Base-by-base conservation (phyloP, 2,888 invertebrate species). In the Hypomecis punctinalis region DNA sequence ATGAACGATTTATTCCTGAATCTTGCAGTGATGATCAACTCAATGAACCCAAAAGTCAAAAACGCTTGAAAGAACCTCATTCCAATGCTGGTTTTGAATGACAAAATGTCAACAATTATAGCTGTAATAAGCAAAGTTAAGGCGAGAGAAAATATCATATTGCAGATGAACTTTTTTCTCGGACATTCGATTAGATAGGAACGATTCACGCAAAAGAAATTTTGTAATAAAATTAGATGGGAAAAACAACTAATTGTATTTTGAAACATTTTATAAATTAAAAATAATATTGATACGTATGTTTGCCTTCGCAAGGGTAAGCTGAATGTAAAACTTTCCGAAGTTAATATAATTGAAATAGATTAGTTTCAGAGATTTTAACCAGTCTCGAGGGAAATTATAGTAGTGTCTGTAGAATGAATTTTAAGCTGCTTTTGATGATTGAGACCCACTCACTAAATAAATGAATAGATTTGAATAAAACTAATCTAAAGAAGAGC, bases 151-250 rank as follows among this genome's bases (percentile, higher is more conserved):
- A 75, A 78, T 2, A 85, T 74, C 0, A 65, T 13, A 40, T 83
- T 78, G n/a, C 84, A 79, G 0, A 83, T 43, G 0, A 76, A 46
- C 56, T 63, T 81, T 0, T 46, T 66, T 53, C 47, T 74, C 1
- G 61, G 55, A 42, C 70, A 63, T 1, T 72, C 54, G 1, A 88
- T 61, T 6, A 86, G 77, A 47, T 79, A 82, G 0, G 81, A 77
- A 5, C 89, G 77, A 63, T 87, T 88, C 10, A 90, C 76, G 46
- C 85, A 82, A 52, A 81, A 79, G 1, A 85, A 73, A 51, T 74
- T 82, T 67, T 86, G 84, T 2, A 86, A 45, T 0, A 83, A 61
- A 0, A 87, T 76, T 2, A 84, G 61, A 61, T 68, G 74, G 10
- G 68, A 73, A 10, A 83, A 78, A 56, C 70, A 69, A 6, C 49